Evolutionary conservation across 2,797 vertebrate species (phyloP).

Genomic region (Chiroxiphia lanceolata): DNA sequence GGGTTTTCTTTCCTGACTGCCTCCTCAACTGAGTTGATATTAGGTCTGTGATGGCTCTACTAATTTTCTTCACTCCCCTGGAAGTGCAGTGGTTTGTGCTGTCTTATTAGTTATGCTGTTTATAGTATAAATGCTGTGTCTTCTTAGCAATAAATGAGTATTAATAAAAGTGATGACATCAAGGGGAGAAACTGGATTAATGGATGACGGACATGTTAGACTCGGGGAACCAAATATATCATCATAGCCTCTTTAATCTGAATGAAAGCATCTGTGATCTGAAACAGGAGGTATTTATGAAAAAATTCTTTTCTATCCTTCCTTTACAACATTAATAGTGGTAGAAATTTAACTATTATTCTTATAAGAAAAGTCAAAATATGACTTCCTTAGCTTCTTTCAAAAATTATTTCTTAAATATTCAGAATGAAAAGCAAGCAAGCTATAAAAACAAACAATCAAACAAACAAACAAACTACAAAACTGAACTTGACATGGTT

Average conservation of each 20-base stretch:
- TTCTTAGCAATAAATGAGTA: not conserved
- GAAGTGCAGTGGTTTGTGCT: not conserved
- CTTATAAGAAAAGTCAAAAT: not conserved
- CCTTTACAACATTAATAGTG: not conserved
- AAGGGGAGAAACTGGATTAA: not conserved
- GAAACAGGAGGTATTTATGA: not conserved
- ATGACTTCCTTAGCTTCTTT: not conserved
- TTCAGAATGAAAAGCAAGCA: not conserved
- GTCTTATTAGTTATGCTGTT: not conserved
- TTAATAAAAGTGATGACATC: conserved; percentile 3
- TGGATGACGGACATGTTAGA: not conserved
- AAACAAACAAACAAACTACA: not conserved
- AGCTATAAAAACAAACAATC: fast-evolving
- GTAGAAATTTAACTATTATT: not conserved
- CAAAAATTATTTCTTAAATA: not conserved
- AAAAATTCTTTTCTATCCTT: not conserved
- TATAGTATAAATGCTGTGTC: not conserved
- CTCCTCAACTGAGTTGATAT: not conserved
- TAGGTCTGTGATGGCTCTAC: not conserved
- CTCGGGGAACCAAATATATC: not conserved
- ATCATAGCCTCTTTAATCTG: not conserved
- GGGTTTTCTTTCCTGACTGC: not conserved
- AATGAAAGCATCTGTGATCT: not conserved
- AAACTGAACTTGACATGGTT: not conserved
- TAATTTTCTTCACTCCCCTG: conserved; percentile 9